Conservation (phyloP, 2,888 invertebrate genomes). For the Acanthococcus lagerstroemiae region DNA sequence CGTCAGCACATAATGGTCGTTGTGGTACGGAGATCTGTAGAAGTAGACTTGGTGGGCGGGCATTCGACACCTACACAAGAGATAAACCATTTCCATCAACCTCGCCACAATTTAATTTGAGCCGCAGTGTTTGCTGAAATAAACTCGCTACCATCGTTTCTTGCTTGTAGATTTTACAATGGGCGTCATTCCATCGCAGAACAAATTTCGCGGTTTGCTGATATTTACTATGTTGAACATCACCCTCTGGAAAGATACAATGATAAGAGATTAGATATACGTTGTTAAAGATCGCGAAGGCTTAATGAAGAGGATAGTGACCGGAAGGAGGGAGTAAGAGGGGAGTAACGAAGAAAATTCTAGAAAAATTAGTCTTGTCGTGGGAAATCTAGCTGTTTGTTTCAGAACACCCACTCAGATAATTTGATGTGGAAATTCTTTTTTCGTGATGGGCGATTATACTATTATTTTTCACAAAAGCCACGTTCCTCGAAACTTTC, state of each 20-base stretch:
- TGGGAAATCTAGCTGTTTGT: too few species aligned
- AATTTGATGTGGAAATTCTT: too few species aligned
- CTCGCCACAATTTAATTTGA: too few species aligned
- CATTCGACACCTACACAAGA: constrained; percentile 56
- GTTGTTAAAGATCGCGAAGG: not conserved
- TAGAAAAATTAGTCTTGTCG: too few species aligned
- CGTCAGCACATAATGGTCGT: constrained; percentile 82
- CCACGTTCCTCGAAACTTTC: too few species aligned
- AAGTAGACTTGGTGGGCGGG: constrained; percentile 79
- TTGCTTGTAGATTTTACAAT: constrained; percentile 83
- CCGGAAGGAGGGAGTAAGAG: not conserved
- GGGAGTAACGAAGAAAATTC: too few species aligned
- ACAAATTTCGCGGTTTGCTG: constrained; percentile 81
- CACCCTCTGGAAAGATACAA: constrained; percentile 58
- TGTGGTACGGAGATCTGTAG: constrained; percentile 79
- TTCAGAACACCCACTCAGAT: too few species aligned
- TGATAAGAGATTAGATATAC: too few species aligned
- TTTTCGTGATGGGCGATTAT: too few species aligned
- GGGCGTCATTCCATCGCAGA: constrained; percentile 83
- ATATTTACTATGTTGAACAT: constrained; percentile 96
- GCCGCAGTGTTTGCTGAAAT: too few species aligned
- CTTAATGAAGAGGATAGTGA: not conserved
- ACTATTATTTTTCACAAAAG: not conserved
- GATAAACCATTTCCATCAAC: too few species aligned
- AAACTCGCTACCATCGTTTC: constrained; percentile 90